Percentiles rank a stretch among this genome's conserved stretches.
Evolutionary conservation across 2,888 invertebrate genomes (phyloP).

Genomic region (Hydriomena furcata): DNA sequence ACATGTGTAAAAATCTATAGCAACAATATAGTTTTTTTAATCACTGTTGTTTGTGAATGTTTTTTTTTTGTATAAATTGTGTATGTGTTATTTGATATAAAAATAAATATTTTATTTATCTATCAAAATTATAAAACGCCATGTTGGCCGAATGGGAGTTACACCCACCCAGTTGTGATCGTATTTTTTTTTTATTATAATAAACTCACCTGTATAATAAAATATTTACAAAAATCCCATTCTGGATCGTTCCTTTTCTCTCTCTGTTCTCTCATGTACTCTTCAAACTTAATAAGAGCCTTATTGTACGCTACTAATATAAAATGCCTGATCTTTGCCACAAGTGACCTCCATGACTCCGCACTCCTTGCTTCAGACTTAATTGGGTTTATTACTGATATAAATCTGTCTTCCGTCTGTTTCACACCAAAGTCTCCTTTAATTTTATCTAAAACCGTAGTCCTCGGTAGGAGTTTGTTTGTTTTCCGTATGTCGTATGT

Average conservation of each 20-base stretch:
- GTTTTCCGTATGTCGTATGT: slow-evolving; percentile 95
- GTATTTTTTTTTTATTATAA: no score
- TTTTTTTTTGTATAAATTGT: no score
- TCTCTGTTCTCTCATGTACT: slow-evolving; percentile 93
- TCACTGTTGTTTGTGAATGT: no score
- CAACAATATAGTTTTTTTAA: no score
- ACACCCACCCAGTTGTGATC: no score
- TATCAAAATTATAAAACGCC: no score
- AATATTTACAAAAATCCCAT: slow-evolving; percentile 98
- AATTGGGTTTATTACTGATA: slow-evolving; percentile 95
- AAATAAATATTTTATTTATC: no score
- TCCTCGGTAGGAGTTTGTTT: slow-evolving; percentile 94
- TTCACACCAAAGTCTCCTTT: slow-evolving; percentile 96
- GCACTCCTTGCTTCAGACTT: slow-evolving; percentile 94
- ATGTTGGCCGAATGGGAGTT: no score
- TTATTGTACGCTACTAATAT: slow-evolving; percentile 94
- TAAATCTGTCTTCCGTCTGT: slow-evolving; percentile 91
- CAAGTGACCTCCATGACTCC: slow-evolving; percentile 94
- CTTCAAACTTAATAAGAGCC: slow-evolving; percentile 93
- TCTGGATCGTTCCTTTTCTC: slow-evolving; percentile 94
- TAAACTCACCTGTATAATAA: slow-evolving; percentile 90
- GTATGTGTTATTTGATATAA: no score
- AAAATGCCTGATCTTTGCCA: slow-evolving; percentile 91
- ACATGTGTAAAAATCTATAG: no score
- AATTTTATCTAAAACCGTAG: slow-evolving; percentile 97